Evolutionary conservation across 2,113 vertebrate species (phyloP).

Genomic region (Oophaga pumilio): DNA sequence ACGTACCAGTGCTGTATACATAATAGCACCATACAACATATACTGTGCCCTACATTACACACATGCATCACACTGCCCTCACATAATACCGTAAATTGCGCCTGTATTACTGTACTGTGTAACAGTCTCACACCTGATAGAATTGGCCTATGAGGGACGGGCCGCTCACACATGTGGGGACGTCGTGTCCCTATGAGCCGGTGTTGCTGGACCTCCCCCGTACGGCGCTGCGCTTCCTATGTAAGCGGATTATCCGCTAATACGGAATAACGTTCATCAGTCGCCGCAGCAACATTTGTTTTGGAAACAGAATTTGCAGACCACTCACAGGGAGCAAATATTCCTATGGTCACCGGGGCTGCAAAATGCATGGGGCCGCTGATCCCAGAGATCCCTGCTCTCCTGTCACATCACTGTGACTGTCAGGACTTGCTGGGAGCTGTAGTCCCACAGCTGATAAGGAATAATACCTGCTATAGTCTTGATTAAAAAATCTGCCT

Average conservation of each 20-base stretch:
- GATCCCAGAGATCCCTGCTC: background rate
- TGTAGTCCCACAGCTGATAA: background rate
- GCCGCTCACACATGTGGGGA: too few species aligned
- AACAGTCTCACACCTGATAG: background rate
- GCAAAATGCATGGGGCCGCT: background rate
- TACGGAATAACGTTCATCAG: slow-evolving; percentile 15
- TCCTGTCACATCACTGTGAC: background rate
- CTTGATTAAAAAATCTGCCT: background rate
- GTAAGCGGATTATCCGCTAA: slow-evolving; percentile 41
- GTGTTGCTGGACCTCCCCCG: background rate
- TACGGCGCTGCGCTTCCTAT: background rate
- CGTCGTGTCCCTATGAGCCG: background rate
- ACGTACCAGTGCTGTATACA: too few species aligned
- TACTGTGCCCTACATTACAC: too few species aligned
- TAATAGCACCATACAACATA: too few species aligned
- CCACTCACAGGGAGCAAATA: slow-evolving; percentile 31
- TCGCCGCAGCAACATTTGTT: slow-evolving; percentile 36
- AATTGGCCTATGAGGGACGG: too few species aligned
- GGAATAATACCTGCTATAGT: background rate
- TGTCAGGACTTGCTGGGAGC: background rate
- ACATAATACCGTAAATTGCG: background rate
- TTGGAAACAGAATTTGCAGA: slow-evolving; percentile 46
- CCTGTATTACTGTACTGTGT: background rate
- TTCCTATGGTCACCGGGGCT: background rate
- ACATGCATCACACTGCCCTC: too few species aligned